Evolutionary conservation across 2,797 vertebrate species (phyloP).

Genomic region (Apogon hyalosoma): DNA sequence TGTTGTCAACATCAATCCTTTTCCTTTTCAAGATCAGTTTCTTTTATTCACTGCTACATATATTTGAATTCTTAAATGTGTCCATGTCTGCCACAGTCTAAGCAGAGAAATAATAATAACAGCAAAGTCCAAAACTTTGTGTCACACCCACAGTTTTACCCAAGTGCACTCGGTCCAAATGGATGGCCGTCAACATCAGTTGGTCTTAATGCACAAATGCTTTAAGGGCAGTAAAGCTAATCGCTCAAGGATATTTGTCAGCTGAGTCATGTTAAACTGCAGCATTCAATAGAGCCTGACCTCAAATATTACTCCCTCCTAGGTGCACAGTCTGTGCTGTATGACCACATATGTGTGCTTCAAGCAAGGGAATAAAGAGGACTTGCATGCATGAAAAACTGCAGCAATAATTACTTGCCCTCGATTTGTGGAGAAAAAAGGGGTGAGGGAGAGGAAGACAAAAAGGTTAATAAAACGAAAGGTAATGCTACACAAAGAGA

Average conservation of each 20-base stretch:
- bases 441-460: background rate
- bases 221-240: conserved; percentile 46
- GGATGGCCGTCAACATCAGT: conserved; percentile 50
- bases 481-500: background rate
- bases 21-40: no score
- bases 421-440: background rate
- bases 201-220: conserved; percentile 43
- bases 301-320: conserved; percentile 42
- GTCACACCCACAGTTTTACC: conserved; percentile 32
- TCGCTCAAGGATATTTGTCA: conserved; percentile 66
- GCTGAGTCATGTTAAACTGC: conserved; percentile 64
- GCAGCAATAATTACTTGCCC: background rate
- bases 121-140: background rate
- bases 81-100: no score
- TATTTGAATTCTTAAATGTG: no score
- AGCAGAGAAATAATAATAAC: background rate
- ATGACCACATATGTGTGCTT: conserved; percentile 13
- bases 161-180: conserved; percentile 34
- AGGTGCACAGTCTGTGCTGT: conserved; percentile 27
- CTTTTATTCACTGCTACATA: background rate
- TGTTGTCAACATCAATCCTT: no score
- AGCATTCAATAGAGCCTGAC: conserved; percentile 57
- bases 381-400: background rate
- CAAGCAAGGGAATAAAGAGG: conserved; percentile 14
- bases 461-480: background rate